Base-by-base conservation (phyloP, 2,888 invertebrate genomes). In the Sphinx pinastri region DNA sequence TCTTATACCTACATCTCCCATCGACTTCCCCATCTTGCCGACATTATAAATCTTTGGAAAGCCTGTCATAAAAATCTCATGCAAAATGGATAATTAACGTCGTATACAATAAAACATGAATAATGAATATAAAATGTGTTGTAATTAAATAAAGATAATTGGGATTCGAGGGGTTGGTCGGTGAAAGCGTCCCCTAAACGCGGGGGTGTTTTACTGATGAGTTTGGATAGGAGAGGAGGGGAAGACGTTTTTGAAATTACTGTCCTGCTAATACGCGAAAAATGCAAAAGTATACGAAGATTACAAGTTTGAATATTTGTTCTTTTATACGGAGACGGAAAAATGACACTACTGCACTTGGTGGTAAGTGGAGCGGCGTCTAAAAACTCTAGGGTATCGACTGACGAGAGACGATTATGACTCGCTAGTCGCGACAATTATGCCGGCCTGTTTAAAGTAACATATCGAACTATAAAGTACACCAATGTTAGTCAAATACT, bases 71-170 rank as follows among this genome's bases (percentile, higher is more conserved):
- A 19, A 73, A 77, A 73, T 57, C 57, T 16, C 16, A 57, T 57
- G 57, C 25, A 51, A 51, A 51, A 51, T 59, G n/a, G 31, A 70
- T 54, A 66, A 55, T 70, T 66, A 69, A 25, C 57, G 38, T 47
- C 66, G 45, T 63, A 19, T 67, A 74, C 74, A 74, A 73, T 57
- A 58, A 75, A 75, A 75, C 75, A 77, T 77, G 74, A 78, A 80
- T 77, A 75, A 77, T 76, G 75, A 75, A 75, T 75, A 78, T 74
- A 77, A 80, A 79, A 63, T 47, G 19, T 73, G 68, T 54, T 59
- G 71, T 79, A 80, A 82, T 82, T 81, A 82, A 77, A 81, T 80
- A 78, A 77, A 78, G 76, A 74, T 79, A 74, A 78, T 75, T 69
- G 71, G 71, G 47, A 63, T 63, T 49, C 47, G 63, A 63, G 49